Conservation (phyloP, 2,797 vertebrate species). For the Etheostoma nigrum region DNA sequence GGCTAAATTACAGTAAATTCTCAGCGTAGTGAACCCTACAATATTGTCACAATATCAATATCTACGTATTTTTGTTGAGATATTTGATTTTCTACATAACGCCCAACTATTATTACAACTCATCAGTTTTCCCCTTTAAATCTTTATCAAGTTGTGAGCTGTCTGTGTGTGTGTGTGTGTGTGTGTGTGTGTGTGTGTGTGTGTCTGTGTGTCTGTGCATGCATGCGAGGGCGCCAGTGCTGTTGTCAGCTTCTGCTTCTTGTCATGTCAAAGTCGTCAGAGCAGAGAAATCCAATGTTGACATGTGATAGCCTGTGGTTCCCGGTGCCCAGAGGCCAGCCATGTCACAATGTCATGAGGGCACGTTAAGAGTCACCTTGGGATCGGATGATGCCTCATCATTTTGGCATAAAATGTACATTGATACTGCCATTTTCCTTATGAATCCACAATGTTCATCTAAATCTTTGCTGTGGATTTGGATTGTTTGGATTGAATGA, state of each 20-base stretch:
- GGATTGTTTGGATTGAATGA: background rate
- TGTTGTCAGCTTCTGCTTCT: conserved; percentile 16
- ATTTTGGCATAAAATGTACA: background rate
- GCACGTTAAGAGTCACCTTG: conserved; percentile 18
- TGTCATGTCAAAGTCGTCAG: conserved; percentile 26
- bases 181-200: background rate
- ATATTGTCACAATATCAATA: too few species aligned
- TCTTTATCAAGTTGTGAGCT: background rate
- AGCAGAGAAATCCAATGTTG: conserved; percentile 14
- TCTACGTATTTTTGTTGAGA: too few species aligned
- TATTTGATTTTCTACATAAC: too few species aligned
- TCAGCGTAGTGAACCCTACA: too few species aligned
- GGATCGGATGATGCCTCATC: background rate
- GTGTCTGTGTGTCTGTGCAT: background rate
- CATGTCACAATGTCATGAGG: background rate
- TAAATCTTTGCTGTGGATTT: background rate
- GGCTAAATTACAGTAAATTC: too few species aligned
- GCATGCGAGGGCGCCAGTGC: background rate
- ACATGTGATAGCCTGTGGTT: conserved; percentile 7
- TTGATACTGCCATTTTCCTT: background rate
- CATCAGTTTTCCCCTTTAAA: background rate
- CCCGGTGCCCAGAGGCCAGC: background rate
- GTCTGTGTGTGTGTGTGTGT: background rate
- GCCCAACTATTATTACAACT: too few species aligned
- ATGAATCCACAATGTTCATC: background rate